phyloP scores from a whole-genome alignment of 2,113 vertebrate genomes.

The Thunnus maccoyii region DNA sequence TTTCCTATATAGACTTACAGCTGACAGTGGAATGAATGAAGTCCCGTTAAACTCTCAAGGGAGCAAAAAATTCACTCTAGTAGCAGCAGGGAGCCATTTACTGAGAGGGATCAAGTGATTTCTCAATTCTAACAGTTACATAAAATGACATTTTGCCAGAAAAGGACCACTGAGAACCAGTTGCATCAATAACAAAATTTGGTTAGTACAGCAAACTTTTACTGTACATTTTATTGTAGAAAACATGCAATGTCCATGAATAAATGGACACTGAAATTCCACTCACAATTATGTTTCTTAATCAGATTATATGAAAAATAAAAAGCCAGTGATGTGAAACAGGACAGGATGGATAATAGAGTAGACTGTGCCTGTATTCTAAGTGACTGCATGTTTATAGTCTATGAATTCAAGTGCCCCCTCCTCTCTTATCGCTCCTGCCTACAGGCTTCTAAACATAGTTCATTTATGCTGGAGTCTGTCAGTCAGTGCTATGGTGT shows the following conservation, averaged over 20 bases:
- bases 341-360: background rate
- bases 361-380: background rate
- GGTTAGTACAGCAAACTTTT: background rate
- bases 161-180: background rate
- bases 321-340: no score
- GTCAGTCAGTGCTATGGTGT: slow-evolving; percentile 22
- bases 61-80: background rate
- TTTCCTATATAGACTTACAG: background rate
- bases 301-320: background rate
- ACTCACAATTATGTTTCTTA: background rate
- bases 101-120: background rate
- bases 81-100: background rate
- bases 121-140: background rate
- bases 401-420: background rate
- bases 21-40: background rate
- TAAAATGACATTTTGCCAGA: background rate
- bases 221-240: background rate
- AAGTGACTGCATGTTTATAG: background rate
- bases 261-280: background rate
- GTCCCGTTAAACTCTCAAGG: background rate
- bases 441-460: slow-evolving; percentile 18
- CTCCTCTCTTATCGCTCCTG: background rate
- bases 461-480: background rate
- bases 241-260: background rate
- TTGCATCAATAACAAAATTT: background rate